Percentiles rank a stretch among this genome's conserved stretches.
Conservation (phyloP, 2,113 vertebrate genomes). For the Tor tambroides region DNA sequence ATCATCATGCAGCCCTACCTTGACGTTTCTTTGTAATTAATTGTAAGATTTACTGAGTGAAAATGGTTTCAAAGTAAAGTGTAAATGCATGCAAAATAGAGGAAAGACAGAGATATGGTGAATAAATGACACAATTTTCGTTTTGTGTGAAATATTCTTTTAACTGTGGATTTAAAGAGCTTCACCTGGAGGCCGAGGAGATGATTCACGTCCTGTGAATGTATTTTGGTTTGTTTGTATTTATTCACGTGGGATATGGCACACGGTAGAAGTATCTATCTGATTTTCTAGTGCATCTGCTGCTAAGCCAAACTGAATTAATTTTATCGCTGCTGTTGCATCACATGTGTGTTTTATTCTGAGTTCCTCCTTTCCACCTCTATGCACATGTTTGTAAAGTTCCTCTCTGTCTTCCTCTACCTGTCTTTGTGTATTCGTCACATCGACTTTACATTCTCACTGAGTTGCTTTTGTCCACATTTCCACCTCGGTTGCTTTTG, state of each 20-base stretch:
- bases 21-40: background rate
- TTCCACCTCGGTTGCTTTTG: slow-evolving; percentile 24
- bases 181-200: slow-evolving; percentile 20
- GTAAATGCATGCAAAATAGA: background rate
- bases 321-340: background rate
- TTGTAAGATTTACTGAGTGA: background rate
- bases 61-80: background rate
- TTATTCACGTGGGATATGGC: slow-evolving; percentile 26
- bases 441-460: slow-evolving; percentile 10
- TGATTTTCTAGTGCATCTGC: background rate
- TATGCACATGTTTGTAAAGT: slow-evolving; percentile 2
- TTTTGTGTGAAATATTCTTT: background rate
- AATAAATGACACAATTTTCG: background rate
- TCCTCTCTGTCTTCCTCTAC: background rate
- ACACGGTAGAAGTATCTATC: background rate
- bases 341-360: background rate
- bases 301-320: slow-evolving; percentile 11
- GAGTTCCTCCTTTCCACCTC: background rate
- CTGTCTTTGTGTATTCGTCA: background rate
- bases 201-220: slow-evolving; percentile 24
- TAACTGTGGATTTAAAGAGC: background rate
- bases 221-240: slow-evolving; percentile 26
- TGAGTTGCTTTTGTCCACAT: slow-evolving; percentile 15
- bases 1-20: background rate
- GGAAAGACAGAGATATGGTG: background rate